These are phyloP conservation scores for Channa striata DNA, from an alignment of 2,797 vertebrate species.

Conservation along the genomic window DNA sequence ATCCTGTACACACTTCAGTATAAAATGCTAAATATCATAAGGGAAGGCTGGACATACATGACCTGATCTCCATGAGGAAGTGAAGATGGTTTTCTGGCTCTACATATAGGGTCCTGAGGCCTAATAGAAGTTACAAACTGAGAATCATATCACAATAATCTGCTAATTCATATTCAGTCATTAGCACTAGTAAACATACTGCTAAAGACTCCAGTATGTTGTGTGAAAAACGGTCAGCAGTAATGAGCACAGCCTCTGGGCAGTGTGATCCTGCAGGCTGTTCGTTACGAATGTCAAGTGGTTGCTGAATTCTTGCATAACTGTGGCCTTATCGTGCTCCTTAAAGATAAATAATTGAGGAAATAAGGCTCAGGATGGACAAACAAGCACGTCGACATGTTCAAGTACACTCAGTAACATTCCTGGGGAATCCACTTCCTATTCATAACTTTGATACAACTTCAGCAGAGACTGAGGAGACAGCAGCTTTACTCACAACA, in stretches of 20 bases:
- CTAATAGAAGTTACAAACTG: background rate
- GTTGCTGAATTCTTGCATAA: conserved; percentile 44
- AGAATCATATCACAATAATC: background rate
- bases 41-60: background rate
- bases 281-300: conserved; percentile 39
- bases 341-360: conserved; percentile 48
- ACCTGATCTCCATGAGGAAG: background rate
- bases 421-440: conserved; percentile 30
- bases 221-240: conserved; percentile 34
- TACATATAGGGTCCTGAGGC: too few relatives aligned
- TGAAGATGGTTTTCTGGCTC: background rate
- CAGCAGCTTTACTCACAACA: background rate
- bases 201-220: conserved; percentile 14
- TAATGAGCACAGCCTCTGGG: conserved; percentile 48
- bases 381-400: conserved; percentile 25
- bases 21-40: background rate
- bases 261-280: conserved; percentile 32
- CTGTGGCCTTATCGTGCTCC: background rate
- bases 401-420: conserved; percentile 1
- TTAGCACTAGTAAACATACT: conserved; percentile 1
- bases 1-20: background rate
- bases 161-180: conserved; percentile 1
- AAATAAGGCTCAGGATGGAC: conserved; percentile 30
- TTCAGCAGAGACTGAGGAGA: conserved; percentile 22
- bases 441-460: conserved; percentile 36